Base-by-base conservation (phyloP, 1,140 invertebrate genomes). In the Eciton burchellii region DNA sequence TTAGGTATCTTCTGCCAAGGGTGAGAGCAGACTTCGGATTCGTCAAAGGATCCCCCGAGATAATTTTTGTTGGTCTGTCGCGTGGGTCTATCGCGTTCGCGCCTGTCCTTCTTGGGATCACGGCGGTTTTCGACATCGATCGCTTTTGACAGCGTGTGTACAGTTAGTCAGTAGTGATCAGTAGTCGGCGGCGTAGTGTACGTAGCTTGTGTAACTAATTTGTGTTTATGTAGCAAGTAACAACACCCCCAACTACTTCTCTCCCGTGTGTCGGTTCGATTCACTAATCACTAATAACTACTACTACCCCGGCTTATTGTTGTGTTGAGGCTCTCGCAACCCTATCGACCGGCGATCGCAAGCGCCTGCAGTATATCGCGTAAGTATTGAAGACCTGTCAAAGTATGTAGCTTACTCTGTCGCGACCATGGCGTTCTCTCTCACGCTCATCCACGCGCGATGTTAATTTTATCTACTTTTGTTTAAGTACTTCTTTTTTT, bases 131-230 rank as follows among this genome's bases (percentile, higher is more conserved):
- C 24, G 41, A 72, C 35, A 87, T 56, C 52, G 83, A 70, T 72
- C 73, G 81, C 81, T 87, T 68, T 68, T 86, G 65, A 49, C 54
- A 63, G 21, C 14, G 29, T 41, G 11, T 52, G 21, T 70, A 45
- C 35, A 73, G 14, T 87, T 87, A 87, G 73, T 86, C 56, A 85
- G 84, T 88, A 87, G 83, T 82, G 84, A 87, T 89, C 85, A n/a
- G n/a, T n/a, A n/a, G 82, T 84, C 87, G 88, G 87, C 76, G 83
- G n/a, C n/a, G 81, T 86, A 86, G 81, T 76, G 88, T 93, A 91
- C 90, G 91, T 93, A 93, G 93, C 92, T 93, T 93, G 92, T 93
- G 92, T 93, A 93, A 94, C 93, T 93, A 94, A 94, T 94, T 91
- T 94, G 91, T 93, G 89, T 94, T 94, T 92, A 93, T 92, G 92